phyloP scores from a whole-genome alignment of 2,797 vertebrate species.

The Xiphophorus birchmanni region DNA sequence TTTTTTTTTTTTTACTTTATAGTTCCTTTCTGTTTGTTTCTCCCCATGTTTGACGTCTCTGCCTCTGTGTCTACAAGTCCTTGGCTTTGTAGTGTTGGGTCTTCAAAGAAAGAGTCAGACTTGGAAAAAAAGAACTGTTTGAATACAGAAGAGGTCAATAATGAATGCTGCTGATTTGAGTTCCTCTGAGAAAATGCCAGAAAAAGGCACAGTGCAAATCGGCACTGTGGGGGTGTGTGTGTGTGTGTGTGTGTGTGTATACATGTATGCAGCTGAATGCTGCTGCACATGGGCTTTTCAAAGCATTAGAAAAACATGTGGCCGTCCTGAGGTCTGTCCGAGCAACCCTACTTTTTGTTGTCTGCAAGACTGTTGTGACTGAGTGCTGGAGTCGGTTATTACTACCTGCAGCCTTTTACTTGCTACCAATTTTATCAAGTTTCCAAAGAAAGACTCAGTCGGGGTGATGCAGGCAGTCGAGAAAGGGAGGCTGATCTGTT shows the following conservation, averaged over 20 bases:
- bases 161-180: slow-evolving; percentile 52
- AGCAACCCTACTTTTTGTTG: slow-evolving; percentile 11
- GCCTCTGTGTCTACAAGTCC: slow-evolving; percentile 14
- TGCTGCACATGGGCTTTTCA: slow-evolving; percentile 4
- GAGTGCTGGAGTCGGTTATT: slow-evolving; percentile 32
- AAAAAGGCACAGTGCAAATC: slow-evolving; percentile 24
- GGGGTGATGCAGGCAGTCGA: slow-evolving; percentile 3
- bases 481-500: slow-evolving; percentile 9
- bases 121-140: slow-evolving; percentile 32
- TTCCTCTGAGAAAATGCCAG: slow-evolving; percentile 41
- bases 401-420: slow-evolving; percentile 36
- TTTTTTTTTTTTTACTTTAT: neutral
- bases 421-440: slow-evolving; percentile 28
- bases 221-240: neutral
- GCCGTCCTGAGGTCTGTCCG: slow-evolving; percentile 26
- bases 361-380: slow-evolving; percentile 34
- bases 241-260: neutral
- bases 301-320: slow-evolving; percentile 13
- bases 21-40: neutral
- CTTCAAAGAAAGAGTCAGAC: slow-evolving; percentile 37
- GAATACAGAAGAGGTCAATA: slow-evolving; percentile 57
- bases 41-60: neutral
- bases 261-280: neutral
- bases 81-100: slow-evolving; percentile 37
- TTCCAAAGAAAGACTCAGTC: slow-evolving; percentile 22